A percentile compares a stretch with the other conserved stretches of the same genome.
Conservation (phyloP, 2,888 invertebrate genomes). For the Harpalus rubripes region DNA sequence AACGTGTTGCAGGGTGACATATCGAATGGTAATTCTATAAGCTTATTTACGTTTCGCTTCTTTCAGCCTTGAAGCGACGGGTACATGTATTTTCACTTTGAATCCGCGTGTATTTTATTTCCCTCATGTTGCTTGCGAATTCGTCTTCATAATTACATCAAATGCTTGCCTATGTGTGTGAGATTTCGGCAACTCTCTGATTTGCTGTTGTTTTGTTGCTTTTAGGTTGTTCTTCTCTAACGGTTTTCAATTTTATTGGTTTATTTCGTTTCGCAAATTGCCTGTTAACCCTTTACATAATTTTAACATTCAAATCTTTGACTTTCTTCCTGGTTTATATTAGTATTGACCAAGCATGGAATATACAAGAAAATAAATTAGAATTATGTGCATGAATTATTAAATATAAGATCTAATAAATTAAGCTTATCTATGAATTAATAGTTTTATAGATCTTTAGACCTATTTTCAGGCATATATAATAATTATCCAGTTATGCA, state of each 20-base stretch:
- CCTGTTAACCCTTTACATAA: neutral
- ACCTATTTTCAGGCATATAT: too few species aligned
- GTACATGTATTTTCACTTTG: constrained; percentile 2
- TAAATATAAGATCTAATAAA: too few species aligned
- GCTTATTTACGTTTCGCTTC: constrained; percentile 1
- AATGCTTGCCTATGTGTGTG: neutral
- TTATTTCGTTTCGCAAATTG: neutral
- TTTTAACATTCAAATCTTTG: neutral
- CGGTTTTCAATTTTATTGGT: neutral
- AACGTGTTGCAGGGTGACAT: too few species aligned
- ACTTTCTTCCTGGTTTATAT: too few species aligned
- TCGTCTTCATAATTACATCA: constrained; percentile 2
- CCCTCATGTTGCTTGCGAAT: neutral
- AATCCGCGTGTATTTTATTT: neutral
- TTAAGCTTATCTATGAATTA: too few species aligned
- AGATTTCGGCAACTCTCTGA: neutral
- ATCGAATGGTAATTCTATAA: neutral
- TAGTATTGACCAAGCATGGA: too few species aligned
- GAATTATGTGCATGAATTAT: too few species aligned
- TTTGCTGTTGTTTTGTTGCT: neutral
- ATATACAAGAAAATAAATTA: too few species aligned
- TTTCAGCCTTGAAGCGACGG: neutral
- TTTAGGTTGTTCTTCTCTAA: neutral
- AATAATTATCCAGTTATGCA: too few species aligned
- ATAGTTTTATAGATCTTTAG: too few species aligned